Percentiles rank a stretch among this genome's conserved stretches.
Evolutionary conservation across 2,113 vertebrate species (phyloP).

Genomic region (Phylloscopus trochilus): DNA sequence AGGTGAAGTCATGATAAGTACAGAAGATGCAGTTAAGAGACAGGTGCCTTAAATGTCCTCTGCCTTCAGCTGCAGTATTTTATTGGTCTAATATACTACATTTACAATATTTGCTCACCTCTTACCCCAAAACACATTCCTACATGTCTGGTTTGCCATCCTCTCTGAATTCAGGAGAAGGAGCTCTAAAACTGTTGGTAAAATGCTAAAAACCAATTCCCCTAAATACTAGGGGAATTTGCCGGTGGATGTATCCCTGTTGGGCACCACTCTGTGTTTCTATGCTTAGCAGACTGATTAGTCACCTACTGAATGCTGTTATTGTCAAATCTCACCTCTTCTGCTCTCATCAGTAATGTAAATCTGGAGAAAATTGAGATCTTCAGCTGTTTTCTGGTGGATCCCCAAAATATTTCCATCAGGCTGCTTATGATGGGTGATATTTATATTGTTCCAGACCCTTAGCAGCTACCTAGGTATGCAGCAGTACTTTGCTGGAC

Average conservation of each 20-base stretch:
- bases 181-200: not conserved
- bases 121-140: not conserved
- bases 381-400: not conserved
- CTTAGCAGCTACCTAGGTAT: not conserved
- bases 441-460: not conserved
- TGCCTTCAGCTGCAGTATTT: not conserved
- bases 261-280: not conserved
- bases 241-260: not conserved
- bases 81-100: not conserved
- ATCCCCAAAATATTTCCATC: not conserved
- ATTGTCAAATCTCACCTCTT: not conserved
- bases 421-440: not conserved
- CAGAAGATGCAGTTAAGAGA: not conserved
- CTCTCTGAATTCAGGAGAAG: not conserved
- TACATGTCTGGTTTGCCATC: rapidly evolving
- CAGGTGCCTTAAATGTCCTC: not conserved
- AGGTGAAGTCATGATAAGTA: not conserved
- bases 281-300: not conserved
- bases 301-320: not conserved
- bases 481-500: not conserved
- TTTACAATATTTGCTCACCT: not conserved
- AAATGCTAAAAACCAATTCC: not conserved
- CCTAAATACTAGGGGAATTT: not conserved
- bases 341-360: not conserved
- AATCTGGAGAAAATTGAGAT: not conserved